These are phyloP conservation scores for Mesaphorura yosii DNA, from an alignment of 1,140 invertebrate genomes.

Conservation along the genomic window DNA sequence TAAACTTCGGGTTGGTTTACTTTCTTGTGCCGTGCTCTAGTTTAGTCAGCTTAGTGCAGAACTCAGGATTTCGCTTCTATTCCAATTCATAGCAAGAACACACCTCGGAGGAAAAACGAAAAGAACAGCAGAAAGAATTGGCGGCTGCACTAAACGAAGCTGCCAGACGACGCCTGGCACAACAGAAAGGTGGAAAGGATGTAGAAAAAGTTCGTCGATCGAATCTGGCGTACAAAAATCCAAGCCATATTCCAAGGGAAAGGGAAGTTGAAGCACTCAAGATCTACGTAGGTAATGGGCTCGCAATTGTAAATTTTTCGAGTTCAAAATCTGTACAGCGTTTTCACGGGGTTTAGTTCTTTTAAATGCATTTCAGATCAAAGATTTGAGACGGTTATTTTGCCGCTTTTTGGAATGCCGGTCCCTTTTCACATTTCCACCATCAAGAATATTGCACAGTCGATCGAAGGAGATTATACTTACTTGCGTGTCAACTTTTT, in stretches of 20 bases:
- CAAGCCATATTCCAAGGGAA: constrained; percentile 84
- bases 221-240: constrained; percentile 87
- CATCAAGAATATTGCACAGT: constrained; percentile 97
- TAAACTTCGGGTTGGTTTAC: constrained; percentile 63
- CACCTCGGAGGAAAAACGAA: constrained; percentile 92
- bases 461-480: constrained; percentile 97
- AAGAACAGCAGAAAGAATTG: constrained; percentile 91
- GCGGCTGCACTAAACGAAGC: constrained; percentile 81
- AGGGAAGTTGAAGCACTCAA: constrained; percentile 86
- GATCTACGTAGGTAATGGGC: constrained; percentile 71
- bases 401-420: constrained; percentile 89
- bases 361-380: constrained; percentile 53
- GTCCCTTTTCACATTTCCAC: constrained; percentile 98
- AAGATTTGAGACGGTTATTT: constrained; percentile 93
- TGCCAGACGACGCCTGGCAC: constrained; percentile 79
- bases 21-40: constrained; percentile 10
- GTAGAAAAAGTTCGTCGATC: constrained; percentile 86
- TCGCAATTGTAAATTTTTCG: too few species aligned
- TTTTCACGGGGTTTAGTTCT: constrained; percentile 17
- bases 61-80: neutral
- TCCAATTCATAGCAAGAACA: constrained; percentile 57
- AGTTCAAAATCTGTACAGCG: too few species aligned
- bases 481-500: constrained; percentile 98
- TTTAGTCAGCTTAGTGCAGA: neutral
- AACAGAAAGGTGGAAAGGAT: constrained; percentile 70